These are phyloP conservation scores for Malurus cyaneus DNA, from an alignment of 2,113 vertebrate genomes.

Conservation along the genomic window DNA sequence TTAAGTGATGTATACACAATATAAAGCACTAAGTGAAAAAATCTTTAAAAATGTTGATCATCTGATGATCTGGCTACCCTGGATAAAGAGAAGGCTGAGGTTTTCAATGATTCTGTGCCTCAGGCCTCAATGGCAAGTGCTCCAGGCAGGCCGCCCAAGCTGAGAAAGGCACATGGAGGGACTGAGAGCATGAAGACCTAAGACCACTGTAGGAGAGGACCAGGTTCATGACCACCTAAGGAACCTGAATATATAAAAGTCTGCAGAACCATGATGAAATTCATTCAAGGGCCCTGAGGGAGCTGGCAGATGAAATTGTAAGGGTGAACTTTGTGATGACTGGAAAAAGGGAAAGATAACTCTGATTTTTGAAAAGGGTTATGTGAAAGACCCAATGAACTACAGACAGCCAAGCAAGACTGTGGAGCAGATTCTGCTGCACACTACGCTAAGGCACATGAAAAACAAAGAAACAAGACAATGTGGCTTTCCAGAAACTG, in stretches of 20 bases:
- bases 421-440: neutral
- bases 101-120: neutral
- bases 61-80: neutral
- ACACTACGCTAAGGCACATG: neutral
- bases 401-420: neutral
- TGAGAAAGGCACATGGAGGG: neutral
- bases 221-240: neutral
- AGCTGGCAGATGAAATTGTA: neutral
- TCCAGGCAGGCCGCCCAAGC: accelerated
- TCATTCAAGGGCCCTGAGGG: neutral
- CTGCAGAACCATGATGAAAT: neutral
- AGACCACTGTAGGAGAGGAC: neutral
- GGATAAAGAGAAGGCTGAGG: neutral
- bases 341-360: neutral
- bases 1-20: neutral
- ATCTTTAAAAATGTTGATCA: neutral
- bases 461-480: neutral
- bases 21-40: neutral
- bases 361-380: neutral
- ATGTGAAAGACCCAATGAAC: neutral
- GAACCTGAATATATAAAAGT: neutral
- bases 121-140: neutral
- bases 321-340: neutral
- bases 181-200: neutral
- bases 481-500: neutral